A percentile compares a stretch with the other conserved stretches of the same genome.
Conservation (phyloP, 2,797 vertebrate genomes). For the Protosalanx chinensis region DNA sequence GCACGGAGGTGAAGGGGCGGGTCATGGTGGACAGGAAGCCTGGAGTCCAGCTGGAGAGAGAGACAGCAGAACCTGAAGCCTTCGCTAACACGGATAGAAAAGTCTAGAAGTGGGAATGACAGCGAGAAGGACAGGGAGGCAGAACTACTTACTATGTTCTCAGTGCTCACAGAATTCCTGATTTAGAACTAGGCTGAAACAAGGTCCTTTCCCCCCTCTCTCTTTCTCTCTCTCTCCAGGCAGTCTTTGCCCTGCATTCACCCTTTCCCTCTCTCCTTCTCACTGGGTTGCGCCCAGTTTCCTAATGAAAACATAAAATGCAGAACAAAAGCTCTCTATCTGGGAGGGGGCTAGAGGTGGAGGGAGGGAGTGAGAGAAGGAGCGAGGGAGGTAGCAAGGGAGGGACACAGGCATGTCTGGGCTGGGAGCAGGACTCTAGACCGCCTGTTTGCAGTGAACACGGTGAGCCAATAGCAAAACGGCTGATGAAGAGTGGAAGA, state of each 20-base stretch:
- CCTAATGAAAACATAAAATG: slow-evolving; percentile 66
- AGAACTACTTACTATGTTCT: slow-evolving; percentile 11
- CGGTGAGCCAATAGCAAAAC: not conserved
- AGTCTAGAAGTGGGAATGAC: not conserved
- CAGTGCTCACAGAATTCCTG: slow-evolving; percentile 1
- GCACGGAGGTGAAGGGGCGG: slow-evolving; percentile 14
- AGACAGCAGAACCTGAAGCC: not conserved
- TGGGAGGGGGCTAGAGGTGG: slow-evolving; percentile 44
- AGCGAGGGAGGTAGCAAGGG: slow-evolving; percentile 30
- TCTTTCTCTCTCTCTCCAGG: not conserved
- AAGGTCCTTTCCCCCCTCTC: not conserved
- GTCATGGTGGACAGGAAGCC: slow-evolving; percentile 51
- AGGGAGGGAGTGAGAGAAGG: slow-evolving; percentile 24
- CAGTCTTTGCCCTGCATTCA: slow-evolving; percentile 3
- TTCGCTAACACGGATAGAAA: not conserved
- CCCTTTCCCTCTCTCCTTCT: slow-evolving; percentile 23
- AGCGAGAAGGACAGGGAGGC: slow-evolving; percentile 7
- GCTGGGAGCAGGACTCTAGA: slow-evolving; percentile 52
- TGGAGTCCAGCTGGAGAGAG: slow-evolving; percentile 18
- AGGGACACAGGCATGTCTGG: slow-evolving; percentile 37
- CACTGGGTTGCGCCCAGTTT: slow-evolving; percentile 57
- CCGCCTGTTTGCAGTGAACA: not conserved
- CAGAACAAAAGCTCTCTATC: slow-evolving; percentile 59
- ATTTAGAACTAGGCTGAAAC: not conserved
- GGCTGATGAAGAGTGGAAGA: not conserved